Percentiles rank a stretch among this genome's conserved stretches.
Conservation (phyloP, 2,797 vertebrate genomes). For the Brachymystax lenok region DNA sequence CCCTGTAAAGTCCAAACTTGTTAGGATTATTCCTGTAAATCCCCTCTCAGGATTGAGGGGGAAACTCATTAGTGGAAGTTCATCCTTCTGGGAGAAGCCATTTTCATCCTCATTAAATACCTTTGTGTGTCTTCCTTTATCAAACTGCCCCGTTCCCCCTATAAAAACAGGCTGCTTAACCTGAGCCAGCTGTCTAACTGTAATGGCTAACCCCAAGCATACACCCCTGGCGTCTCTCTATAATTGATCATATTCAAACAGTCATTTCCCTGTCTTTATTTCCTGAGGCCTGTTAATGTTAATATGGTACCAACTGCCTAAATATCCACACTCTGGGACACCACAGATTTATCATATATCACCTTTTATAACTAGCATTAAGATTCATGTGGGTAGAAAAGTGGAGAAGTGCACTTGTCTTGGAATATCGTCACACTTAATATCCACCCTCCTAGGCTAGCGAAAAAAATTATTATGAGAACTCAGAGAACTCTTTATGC, state of each 20-base stretch:
- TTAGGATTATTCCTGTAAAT: conserved; percentile 48
- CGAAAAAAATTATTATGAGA: conserved; percentile 58
- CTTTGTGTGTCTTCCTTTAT: conserved; percentile 61
- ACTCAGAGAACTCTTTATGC: conserved; percentile 15
- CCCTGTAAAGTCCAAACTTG: conserved; percentile 32
- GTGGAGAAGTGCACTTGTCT: conserved; percentile 42
- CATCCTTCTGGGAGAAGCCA: conserved; percentile 54
- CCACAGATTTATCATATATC: conserved; percentile 58
- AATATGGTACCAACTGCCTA: conserved; percentile 56
- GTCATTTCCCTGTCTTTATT: conserved; percentile 55
- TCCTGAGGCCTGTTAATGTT: conserved; percentile 65
- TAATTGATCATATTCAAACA: conserved; percentile 62
- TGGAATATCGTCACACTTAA: conserved; percentile 52
- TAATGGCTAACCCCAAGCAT: conserved; percentile 52
- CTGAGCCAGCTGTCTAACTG: conserved; percentile 42
- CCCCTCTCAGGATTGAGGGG: conserved; percentile 39
- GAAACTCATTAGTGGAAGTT: conserved; percentile 56
- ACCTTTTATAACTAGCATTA: conserved; percentile 60
- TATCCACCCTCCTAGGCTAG: conserved; percentile 47
- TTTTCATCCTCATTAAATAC: conserved; percentile 71
- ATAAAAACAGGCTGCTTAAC: conserved; percentile 67
- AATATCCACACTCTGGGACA: conserved; percentile 54
- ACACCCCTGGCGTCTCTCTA: conserved; percentile 46
- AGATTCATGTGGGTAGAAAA: conserved; percentile 61
- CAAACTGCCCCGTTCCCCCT: conserved; percentile 54